phyloP scores from a whole-genome alignment of 2,888 invertebrate genomes.

The Drosophila pseudotakahashii region DNA sequence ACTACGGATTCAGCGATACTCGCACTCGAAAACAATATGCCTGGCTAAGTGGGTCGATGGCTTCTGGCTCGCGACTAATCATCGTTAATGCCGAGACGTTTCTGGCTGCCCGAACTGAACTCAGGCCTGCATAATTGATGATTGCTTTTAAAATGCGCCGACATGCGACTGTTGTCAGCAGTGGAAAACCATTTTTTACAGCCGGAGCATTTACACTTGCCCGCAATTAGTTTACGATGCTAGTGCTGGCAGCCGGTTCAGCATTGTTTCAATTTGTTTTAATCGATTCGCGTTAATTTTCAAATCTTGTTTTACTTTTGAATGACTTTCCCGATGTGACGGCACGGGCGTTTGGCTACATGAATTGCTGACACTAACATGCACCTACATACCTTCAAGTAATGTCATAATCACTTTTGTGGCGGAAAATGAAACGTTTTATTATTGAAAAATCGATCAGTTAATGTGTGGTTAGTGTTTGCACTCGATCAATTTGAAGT shows the following conservation, averaged over 20 bases:
- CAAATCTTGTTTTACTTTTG: slow-evolving; percentile 40
- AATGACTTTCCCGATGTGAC: slow-evolving; percentile 7
- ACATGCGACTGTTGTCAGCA: slow-evolving; percentile 65
- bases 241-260: slow-evolving; percentile 37
- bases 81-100: slow-evolving; percentile 38
- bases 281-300: slow-evolving; percentile 77
- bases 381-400: slow-evolving; percentile 24
- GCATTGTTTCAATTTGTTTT: slow-evolving; percentile 74
- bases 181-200: slow-evolving; percentile 66
- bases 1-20: slow-evolving; percentile 11
- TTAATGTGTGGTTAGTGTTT: background rate
- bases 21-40: slow-evolving; percentile 28
- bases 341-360: slow-evolving; percentile 27
- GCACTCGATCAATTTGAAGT: background rate
- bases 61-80: slow-evolving; percentile 39
- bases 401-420: slow-evolving; percentile 16
- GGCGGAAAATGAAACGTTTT: background rate
- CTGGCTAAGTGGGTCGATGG: slow-evolving; percentile 33
- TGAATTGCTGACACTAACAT: slow-evolving; percentile 33
- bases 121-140: slow-evolving; percentile 79
- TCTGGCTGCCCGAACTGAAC: slow-evolving; percentile 31
- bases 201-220: slow-evolving; percentile 68
- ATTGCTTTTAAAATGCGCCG: slow-evolving; percentile 82
- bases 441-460: slow-evolving; percentile 1
- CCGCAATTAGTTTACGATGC: slow-evolving; percentile 71